Evolutionary conservation across 2,113 vertebrate genomes (phyloP), one percentile per base, ranked within the genome.

Genomic region (Hystrix cristata): DNA sequence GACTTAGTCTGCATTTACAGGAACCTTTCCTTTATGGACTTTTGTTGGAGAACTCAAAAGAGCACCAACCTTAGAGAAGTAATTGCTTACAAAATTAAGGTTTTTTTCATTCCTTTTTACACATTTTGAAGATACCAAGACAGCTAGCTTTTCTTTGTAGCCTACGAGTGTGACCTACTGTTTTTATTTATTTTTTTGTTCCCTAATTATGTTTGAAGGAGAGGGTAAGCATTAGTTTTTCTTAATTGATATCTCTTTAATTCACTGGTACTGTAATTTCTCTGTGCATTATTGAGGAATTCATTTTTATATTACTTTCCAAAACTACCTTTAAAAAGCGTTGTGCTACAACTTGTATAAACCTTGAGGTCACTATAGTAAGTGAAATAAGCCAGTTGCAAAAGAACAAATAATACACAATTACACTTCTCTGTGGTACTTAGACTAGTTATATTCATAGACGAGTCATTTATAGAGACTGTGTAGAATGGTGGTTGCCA

Each of bases 41-140:
- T 92, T 89, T 53, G 76, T 80, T 69, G 57, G 5, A 82, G 43
- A 86, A 59, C 46, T n/a, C 67, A 97, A 62, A 91, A 53, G 72
- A 74, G 59, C 67, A 92, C 59, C 59, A 85, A 55, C 46, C 1
- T 97, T 97, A 83, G 27, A 88, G 62, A 94, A 90, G 31, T 76
- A 97, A 92, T 97, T 82, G 67, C 83, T 97, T 90, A 80, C 2
- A 62, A 51, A 88, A 85, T 5, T 92, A 65, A 3, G 0, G 59
- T 6, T 59, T 87, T 19, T 9, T 12, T 46, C 31, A 8, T 27
- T n/a, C 10, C 18, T 91, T 91, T 48, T 1, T 81, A 27, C 14
- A 67, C 27, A 12, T 78, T 78, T 25, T 81, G 38, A 94, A 85
- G 34, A 76, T 53, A 38, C 27, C 59, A 72, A 48, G 34, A 43